A percentile compares a stretch with the other conserved stretches of the same genome.
Evolutionary conservation across 2,113 vertebrate species (phyloP).

Genomic region (Bubo bubo): DNA sequence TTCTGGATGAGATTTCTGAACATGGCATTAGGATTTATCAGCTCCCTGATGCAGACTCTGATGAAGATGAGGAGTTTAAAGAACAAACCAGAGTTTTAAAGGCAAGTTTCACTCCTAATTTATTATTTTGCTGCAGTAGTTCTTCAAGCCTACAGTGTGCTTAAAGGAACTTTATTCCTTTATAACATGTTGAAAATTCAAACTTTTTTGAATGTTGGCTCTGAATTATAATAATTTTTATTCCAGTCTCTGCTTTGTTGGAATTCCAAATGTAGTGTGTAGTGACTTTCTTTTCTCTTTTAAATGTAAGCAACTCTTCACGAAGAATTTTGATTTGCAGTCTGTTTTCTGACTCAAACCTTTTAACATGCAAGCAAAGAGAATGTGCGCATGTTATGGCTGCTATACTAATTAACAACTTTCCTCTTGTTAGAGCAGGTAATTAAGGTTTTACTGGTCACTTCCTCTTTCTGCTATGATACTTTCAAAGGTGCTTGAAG

Average conservation of each 20-base stretch:
- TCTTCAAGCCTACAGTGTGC: neutral
- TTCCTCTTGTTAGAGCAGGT: neutral
- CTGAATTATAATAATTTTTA: neutral
- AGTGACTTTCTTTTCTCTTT: neutral
- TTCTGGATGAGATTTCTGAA: slow-evolving; percentile 91
- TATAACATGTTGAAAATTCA: neutral
- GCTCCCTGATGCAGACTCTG: slow-evolving; percentile 91
- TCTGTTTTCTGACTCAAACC: neutral
- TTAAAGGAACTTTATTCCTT: neutral
- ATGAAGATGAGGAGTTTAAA: slow-evolving; percentile 95
- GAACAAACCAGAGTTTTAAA: slow-evolving; percentile 92
- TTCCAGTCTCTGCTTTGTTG: neutral
- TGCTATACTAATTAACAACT: neutral
- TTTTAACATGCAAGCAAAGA: neutral
- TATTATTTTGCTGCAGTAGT: neutral
- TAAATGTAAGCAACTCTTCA: neutral
- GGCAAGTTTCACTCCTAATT: slow-evolving; percentile 61
- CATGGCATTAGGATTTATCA: slow-evolving; percentile 92
- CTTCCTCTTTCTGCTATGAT: neutral
- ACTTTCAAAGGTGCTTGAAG: neutral
- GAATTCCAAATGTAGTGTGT: neutral
- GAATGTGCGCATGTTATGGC: neutral
- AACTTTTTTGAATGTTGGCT: neutral
- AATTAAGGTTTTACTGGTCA: neutral
- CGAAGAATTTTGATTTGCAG: neutral